phyloP scores from a whole-genome alignment of 2,888 invertebrate genomes.

The Lasioglossum zephyrum region DNA sequence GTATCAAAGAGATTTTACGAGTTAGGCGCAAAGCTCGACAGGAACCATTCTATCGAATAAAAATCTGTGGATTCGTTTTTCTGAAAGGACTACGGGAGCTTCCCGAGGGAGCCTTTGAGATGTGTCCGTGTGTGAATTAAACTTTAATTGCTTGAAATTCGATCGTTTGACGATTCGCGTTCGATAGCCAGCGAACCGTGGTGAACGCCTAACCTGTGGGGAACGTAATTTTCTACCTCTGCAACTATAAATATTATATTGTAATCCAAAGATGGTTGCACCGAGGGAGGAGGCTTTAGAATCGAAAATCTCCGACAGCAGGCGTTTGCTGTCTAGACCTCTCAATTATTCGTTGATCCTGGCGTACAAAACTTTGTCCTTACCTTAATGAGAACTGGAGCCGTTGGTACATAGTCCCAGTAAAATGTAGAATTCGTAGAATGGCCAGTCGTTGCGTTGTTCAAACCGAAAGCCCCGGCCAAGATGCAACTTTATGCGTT shows the following conservation, averaged over 20 bases:
- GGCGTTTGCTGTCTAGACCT: conserved; percentile 8
- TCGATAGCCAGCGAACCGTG: background rate
- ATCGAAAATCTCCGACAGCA: background rate
- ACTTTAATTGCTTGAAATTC: conserved; percentile 37
- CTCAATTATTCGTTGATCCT: conserved; percentile 18
- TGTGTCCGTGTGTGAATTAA: conserved; percentile 20
- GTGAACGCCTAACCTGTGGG: background rate
- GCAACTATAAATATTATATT: background rate
- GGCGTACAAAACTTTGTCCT: conserved; percentile 17
- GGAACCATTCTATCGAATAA: conserved; percentile 29
- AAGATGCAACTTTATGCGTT: conserved; percentile 20
- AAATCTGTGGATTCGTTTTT: conserved; percentile 41
- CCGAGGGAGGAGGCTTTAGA: background rate
- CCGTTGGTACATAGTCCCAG: background rate
- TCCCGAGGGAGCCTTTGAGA: background rate
- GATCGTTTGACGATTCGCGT: conserved; percentile 14
- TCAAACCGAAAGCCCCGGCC: background rate
- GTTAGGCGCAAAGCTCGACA: conserved; percentile 36
- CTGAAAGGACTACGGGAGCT: conserved; percentile 23
- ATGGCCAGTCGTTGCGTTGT: background rate
- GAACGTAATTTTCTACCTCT: background rate
- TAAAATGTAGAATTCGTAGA: background rate
- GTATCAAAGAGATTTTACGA: conserved; percentile 58
- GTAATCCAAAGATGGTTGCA: background rate
- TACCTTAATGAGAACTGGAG: background rate